Conservation (phyloP, 1,140 invertebrate genomes). For the Aphaenogaster floridana region DNA sequence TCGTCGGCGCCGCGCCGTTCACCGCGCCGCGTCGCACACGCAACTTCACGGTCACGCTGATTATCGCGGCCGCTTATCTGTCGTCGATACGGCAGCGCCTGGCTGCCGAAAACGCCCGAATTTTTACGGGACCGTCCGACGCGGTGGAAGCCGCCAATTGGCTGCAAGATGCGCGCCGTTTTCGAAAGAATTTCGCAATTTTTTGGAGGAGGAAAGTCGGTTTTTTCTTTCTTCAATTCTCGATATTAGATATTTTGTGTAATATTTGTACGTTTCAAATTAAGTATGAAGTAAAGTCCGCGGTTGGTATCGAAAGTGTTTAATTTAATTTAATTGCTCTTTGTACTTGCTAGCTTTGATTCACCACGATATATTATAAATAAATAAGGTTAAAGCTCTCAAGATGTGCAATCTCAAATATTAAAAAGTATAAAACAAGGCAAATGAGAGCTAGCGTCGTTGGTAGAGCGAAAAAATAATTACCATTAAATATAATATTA, state of each 20-base stretch:
- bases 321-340: neutral
- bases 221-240: neutral
- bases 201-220: neutral
- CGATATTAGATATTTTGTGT: neutral
- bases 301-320: neutral
- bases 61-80: conserved; percentile 56
- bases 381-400: too few species aligned
- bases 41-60: conserved; percentile 34
- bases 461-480: too few species aligned
- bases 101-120: neutral
- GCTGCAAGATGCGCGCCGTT: neutral
- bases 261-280: neutral
- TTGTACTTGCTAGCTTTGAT: neutral
- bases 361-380: neutral
- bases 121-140: neutral
- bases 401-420: too few species aligned
- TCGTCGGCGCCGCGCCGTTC: neutral
- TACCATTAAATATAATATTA: too few species aligned
- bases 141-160: neutral
- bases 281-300: neutral
- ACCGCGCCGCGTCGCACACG: conserved; percentile 37
- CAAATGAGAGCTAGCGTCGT: too few species aligned
- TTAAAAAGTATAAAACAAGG: too few species aligned
- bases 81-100: conserved; percentile 61
- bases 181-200: neutral